Evolutionary conservation across 64 coral and sea anemone genomes (phyloP), one percentile per base, ranked within the genome.

Genomic region (Anthopleura sola): DNA sequence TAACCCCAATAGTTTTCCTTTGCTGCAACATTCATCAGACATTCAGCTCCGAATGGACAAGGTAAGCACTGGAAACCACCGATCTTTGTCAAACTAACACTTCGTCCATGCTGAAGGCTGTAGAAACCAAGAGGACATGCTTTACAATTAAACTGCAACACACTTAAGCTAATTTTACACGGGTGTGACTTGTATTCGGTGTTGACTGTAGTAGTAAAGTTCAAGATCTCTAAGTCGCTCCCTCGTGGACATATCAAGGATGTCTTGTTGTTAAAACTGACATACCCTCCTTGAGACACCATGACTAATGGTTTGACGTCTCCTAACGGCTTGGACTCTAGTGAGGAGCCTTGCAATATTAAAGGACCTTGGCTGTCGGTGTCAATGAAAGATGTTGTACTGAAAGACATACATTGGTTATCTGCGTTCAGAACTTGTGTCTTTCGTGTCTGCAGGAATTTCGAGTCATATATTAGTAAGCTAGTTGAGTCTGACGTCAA

Each of bases 21-120:
- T 34, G 92, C 57, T 14, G 26, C 8, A 20, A 93, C 75, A 18
- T 86, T 86, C 18, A 86, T 21, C 1, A 80, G 29, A 75, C 92
- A 93, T n/a, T 74, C 62, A 19, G 92, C 92, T 60, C 92, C 92
- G 51, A 86, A 93, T 21, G 92, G 92, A 64, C 92, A 93, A 10
- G 92, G 84, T 56, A 86, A 81, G 85, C 92, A 93, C 54, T 90
- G n/a, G 37, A 93, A 86, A 90, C 29, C 38, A 21, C 37, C n/a
- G 16, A 40, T 56, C 40, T 74, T 14, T 1, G 47, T 8, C 23
- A 57, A n/a, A 20, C 91, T 83, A 44, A 23, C 46, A 3, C 80
- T 80, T 29, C 11, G 17, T 6, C 87, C 92, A 49, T 82, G 60
- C 50, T 89, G 78, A 18, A 93, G 69, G 58, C 83, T 93, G 49